phyloP scores from a whole-genome alignment of 1,140 invertebrate genomes.

The Drosophila bifasciata region DNA sequence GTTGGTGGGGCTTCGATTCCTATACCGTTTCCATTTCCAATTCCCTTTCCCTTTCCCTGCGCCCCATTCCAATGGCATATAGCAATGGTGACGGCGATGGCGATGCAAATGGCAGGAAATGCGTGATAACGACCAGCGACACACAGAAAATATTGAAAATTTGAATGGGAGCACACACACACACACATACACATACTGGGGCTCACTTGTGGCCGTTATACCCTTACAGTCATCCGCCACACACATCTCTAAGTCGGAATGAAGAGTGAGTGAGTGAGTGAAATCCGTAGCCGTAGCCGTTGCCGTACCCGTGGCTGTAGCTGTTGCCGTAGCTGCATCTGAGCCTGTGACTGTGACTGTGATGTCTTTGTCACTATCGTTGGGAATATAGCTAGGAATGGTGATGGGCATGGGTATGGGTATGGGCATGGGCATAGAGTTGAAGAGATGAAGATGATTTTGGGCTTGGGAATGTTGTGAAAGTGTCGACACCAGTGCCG shows the following conservation, averaged over 20 bases:
- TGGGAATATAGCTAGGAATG: not conserved
- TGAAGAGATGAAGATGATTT: too few relatives aligned
- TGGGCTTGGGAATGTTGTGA: conserved; percentile 55
- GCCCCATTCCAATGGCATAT: conserved; percentile 23
- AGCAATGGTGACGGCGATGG: conserved; percentile 28
- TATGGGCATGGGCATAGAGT: not conserved
- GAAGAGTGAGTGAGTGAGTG: conserved; percentile 15
- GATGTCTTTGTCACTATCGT: conserved; percentile 38
- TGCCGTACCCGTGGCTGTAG: not conserved
- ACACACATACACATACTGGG: not conserved
- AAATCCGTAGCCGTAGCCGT: not conserved
- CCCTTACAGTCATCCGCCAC: not conserved
- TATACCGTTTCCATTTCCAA: conserved; percentile 11
- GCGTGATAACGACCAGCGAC: conserved; percentile 75
- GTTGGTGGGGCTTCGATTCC: conserved; percentile 12
- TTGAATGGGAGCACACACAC: conserved; percentile 51
- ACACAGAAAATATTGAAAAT: conserved; percentile 71
- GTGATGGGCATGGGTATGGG: conserved; percentile 11
- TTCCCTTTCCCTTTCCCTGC: conserved; percentile 1
- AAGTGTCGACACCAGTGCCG: conserved; percentile 75
- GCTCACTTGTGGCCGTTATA: not conserved
- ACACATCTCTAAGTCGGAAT: conserved; percentile 33
- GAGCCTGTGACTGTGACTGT: conserved; percentile 29
- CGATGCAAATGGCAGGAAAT: conserved; percentile 78
- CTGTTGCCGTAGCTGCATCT: not conserved